Conservation (phyloP, 2,797 vertebrate species). For the Spinus olivaceus region DNA sequence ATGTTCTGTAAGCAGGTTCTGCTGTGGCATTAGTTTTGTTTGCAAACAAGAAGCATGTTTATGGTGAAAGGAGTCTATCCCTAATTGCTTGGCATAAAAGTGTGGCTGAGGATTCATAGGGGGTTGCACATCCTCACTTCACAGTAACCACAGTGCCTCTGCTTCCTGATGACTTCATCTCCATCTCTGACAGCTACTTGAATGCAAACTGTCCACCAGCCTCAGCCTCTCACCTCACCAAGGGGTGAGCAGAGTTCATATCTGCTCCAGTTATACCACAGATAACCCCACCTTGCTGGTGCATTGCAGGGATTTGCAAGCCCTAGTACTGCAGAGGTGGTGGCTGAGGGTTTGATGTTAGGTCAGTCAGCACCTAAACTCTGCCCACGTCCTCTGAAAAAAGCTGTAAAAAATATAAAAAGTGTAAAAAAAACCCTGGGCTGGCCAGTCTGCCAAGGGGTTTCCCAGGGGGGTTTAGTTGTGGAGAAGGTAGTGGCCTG, state of each 20-base stretch:
- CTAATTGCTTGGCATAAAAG: neutral
- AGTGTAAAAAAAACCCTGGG: neutral
- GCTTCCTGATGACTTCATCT: neutral
- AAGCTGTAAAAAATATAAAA: neutral
- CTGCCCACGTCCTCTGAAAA: neutral
- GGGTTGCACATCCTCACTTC: neutral
- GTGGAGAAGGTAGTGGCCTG: neutral
- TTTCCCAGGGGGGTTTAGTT: neutral
- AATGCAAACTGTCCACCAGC: neutral
- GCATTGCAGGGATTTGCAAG: neutral
- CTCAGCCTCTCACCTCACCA: neutral
- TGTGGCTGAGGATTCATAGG: fast-evolving
- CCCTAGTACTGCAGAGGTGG: neutral
- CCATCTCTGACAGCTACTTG: neutral
- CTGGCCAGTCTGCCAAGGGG: neutral
- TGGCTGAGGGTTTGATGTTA: neutral
- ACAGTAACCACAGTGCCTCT: neutral
- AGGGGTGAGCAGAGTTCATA: neutral
- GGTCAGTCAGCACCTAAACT: neutral
- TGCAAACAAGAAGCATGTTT: neutral
- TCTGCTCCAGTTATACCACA: neutral
- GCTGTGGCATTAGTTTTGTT: neutral
- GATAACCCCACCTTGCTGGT: neutral
- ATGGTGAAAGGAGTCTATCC: neutral
- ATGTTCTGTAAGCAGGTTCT: neutral